These are phyloP conservation scores for Chlamydotis undulata DNA, from an alignment of 2,113 vertebrate species.

Conservation along the genomic window DNA sequence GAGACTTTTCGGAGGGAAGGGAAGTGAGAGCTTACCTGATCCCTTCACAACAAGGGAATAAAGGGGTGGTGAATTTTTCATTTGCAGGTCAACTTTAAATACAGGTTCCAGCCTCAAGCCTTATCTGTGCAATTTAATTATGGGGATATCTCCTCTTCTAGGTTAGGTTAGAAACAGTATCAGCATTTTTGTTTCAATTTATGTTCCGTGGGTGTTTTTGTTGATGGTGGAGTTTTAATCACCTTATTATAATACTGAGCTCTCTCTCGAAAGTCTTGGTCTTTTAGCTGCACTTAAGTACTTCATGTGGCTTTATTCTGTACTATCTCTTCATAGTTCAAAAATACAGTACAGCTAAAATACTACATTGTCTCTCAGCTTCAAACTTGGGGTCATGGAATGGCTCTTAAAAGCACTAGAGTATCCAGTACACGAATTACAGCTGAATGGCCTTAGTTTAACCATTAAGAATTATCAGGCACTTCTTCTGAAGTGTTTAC, in stretches of 20 bases:
- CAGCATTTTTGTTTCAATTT: background rate
- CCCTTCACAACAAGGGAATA: background rate
- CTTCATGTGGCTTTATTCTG: background rate
- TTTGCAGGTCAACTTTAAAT: conserved; percentile 71
- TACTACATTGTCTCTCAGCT: background rate
- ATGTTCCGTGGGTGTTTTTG: background rate
- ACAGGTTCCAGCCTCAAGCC: conserved; percentile 57
- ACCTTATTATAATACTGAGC: background rate
- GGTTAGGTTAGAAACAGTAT: background rate
- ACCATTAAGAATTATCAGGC: background rate
- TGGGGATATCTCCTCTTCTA: background rate
- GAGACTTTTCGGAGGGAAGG: background rate
- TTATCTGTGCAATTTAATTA: background rate
- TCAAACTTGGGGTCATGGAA: background rate
- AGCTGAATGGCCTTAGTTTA: background rate
- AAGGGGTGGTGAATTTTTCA: background rate
- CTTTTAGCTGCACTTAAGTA: background rate
- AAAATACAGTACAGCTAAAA: background rate
- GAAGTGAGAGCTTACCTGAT: background rate
- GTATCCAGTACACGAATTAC: background rate
- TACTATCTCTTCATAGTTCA: background rate
- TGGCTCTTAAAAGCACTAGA: background rate
- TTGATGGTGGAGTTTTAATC: background rate
- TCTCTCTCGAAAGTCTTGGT: background rate
- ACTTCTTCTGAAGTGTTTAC: background rate